Conservation (phyloP, 1,140 invertebrate species). For the Drosophila sp. region DNA sequence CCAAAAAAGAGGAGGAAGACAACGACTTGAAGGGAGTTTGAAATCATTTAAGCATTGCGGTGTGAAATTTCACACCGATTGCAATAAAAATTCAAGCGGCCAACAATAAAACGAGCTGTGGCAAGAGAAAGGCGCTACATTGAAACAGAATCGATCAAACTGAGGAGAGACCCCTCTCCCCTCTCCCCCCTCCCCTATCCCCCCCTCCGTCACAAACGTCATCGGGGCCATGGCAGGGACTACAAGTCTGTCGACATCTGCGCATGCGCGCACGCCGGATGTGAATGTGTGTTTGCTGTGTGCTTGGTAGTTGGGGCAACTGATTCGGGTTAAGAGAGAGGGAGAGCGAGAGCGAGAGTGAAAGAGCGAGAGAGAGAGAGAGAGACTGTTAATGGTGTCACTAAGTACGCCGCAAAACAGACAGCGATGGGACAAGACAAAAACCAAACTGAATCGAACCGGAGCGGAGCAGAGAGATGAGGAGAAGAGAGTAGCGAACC, state of each 20-base stretch:
- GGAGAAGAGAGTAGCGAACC: background rate
- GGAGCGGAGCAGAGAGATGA: background rate
- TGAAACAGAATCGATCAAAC: constrained; percentile 80
- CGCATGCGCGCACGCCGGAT: constrained; percentile 76
- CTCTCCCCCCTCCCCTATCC: too few relatives aligned
- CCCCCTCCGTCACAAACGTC: too few relatives aligned
- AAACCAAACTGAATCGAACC: constrained; percentile 5
- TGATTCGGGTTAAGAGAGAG: constrained; percentile 7
- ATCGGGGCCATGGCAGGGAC: constrained; percentile 13
- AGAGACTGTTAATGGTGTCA: constrained; percentile 79
- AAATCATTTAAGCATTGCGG: constrained; percentile 84
- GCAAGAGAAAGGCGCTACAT: constrained; percentile 74
- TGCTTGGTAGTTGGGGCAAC: constrained; percentile 22
- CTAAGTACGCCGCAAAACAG: constrained; percentile 77
- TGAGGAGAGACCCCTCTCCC: constrained; percentile 21
- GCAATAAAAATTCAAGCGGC: constrained; percentile 76
- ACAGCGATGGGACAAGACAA: constrained; percentile 25
- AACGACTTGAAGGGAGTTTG: constrained; percentile 35
- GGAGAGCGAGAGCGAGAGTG: constrained; percentile 23
- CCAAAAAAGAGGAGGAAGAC: constrained; percentile 34
- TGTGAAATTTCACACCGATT: constrained; percentile 84
- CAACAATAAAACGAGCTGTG: constrained; percentile 58
- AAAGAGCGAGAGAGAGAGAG: constrained; percentile 13
- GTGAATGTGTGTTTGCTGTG: constrained; percentile 57
- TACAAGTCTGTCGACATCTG: constrained; percentile 48